These are phyloP conservation scores for Melipona beecheii DNA, from an alignment of 2,888 invertebrate species.

Conservation along the genomic window DNA sequence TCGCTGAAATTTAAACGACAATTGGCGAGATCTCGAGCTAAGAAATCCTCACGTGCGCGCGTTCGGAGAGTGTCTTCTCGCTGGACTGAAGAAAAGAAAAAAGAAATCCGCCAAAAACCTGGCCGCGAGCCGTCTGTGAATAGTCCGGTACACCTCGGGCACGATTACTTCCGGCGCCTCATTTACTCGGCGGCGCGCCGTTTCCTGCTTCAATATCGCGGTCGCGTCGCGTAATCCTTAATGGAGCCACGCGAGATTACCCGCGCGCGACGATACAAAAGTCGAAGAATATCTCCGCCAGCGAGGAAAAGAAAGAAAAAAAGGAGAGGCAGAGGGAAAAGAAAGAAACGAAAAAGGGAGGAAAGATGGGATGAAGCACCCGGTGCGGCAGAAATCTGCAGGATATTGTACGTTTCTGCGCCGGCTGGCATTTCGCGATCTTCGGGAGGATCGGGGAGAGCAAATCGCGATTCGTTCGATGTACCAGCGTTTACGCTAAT, in stretches of 20 bases:
- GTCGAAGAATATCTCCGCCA: slow-evolving; percentile 17
- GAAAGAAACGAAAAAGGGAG: too few relatives aligned
- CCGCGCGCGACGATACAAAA: not conserved
- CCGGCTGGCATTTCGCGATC: slow-evolving; percentile 30
- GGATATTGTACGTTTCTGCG: slow-evolving; percentile 27
- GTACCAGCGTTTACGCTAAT: slow-evolving; percentile 29
- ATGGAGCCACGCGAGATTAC: slow-evolving; percentile 22
- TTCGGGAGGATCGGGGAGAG: slow-evolving; percentile 25
- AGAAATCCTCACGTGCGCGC: too few relatives aligned
- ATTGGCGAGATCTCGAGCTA: too few relatives aligned
- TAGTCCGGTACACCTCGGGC: not conserved
- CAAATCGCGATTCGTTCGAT: slow-evolving; percentile 5
- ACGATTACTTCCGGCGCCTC: not conserved
- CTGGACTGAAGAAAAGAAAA: not conserved
- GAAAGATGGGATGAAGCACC: not conserved
- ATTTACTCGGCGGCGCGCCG: not conserved
- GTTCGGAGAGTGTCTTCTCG: not conserved
- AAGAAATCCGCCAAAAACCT: not conserved
- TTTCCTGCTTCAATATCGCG: slow-evolving; percentile 21
- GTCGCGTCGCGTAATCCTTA: slow-evolving; percentile 16
- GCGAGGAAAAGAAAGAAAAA: not conserved
- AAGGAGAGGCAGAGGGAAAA: not conserved
- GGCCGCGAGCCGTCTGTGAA: not conserved
- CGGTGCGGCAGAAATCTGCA: slow-evolving; percentile 1
- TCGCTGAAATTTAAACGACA: too few relatives aligned